These are phyloP conservation scores for Martes martes DNA, from an alignment of 2,113 vertebrate genomes.

Conservation along the genomic window DNA sequence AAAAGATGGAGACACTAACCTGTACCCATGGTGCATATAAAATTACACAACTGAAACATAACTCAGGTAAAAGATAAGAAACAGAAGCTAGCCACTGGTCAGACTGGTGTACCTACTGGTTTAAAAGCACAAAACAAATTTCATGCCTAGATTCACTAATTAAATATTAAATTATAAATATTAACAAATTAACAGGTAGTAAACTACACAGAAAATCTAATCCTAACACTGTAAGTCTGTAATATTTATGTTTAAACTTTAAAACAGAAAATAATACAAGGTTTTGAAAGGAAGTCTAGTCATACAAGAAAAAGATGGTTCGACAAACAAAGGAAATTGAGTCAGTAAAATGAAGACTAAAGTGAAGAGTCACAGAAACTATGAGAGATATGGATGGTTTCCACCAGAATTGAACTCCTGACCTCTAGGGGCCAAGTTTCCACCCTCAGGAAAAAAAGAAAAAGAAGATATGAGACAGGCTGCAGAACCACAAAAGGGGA, in stretches of 20 bases:
- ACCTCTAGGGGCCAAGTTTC: neutral
- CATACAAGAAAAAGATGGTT: neutral
- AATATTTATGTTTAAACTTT: neutral
- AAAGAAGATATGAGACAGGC: neutral
- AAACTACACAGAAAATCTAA: neutral
- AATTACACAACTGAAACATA: neutral
- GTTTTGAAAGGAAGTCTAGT: neutral
- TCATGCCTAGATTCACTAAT: neutral
- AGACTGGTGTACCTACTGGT: neutral
- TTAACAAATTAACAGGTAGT: neutral
- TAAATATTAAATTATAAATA: constrained; percentile 23
- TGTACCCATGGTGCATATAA: neutral
- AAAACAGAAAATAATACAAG: neutral
- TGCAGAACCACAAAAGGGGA: neutral
- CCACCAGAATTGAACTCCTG: neutral
- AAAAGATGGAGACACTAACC: neutral
- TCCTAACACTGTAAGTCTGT: neutral
- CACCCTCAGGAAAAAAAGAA: neutral
- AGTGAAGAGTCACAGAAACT: neutral
- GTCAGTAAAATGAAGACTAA: neutral
- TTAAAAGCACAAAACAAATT: constrained; percentile 23
- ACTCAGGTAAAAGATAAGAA: neutral
- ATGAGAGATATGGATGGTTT: neutral
- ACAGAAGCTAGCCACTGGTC: neutral
- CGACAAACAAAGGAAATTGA: neutral